Conservation (phyloP, 23 tunicate species). For the Styela plicata region DNA sequence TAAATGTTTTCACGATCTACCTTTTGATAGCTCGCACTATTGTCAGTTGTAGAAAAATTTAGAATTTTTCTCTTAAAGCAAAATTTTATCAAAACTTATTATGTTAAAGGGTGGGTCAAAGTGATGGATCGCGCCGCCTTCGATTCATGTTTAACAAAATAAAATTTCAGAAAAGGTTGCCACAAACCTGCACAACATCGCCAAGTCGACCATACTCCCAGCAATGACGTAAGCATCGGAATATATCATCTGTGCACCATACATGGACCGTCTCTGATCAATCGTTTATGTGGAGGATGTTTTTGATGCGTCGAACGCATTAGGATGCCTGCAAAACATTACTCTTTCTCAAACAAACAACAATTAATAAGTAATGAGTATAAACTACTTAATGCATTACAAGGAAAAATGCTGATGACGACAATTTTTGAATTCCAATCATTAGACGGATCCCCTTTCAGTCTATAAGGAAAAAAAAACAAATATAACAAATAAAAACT, state of each 20-base stretch:
- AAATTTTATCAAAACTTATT: too few relatives aligned
- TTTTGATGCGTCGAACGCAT: conserved; percentile 35
- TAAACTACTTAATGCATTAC: too few relatives aligned
- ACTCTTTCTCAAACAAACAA: too few relatives aligned
- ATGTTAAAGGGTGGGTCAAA: too few relatives aligned
- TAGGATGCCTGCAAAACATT: conserved; percentile 42
- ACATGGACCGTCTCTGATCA: conserved; percentile 52
- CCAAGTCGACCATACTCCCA: conserved; percentile 77
- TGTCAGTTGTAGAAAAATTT: neutral
- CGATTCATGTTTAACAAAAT: neutral
- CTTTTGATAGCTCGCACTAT: neutral
- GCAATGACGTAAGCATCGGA: conserved; percentile 90
- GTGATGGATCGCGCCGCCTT: too few relatives aligned
- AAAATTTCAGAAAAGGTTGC: neutral
- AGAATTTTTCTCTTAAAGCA: neutral
- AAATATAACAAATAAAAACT: too few relatives aligned
- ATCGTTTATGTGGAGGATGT: conserved; percentile 64
- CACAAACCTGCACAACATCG: conserved; percentile 64
- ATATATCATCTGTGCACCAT: conserved; percentile 93
- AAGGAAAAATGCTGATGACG: too few relatives aligned
- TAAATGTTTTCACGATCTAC: too few relatives aligned
- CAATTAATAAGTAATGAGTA: too few relatives aligned
- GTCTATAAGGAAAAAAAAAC: too few relatives aligned
- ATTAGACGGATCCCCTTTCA: too few relatives aligned
- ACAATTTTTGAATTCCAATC: too few relatives aligned